phyloP scores from a whole-genome alignment of 2,888 invertebrate species.

The Congeria kusceri region DNA sequence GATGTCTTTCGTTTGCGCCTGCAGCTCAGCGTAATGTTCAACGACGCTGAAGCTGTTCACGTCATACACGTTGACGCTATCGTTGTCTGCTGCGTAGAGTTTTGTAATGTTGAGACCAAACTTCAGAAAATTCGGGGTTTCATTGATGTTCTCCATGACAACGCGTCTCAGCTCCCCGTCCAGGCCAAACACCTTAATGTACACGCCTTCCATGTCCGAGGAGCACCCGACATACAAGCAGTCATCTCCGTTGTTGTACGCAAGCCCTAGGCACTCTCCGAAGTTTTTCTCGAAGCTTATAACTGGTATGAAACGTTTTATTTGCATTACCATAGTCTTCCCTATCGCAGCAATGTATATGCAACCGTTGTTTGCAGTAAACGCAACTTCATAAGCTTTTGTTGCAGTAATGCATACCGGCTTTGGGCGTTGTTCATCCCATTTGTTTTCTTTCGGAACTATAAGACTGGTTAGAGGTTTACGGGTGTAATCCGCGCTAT shows the following conservation, averaged over 20 bases:
- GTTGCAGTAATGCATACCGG: conserved; percentile 50
- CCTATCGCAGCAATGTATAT: conserved; percentile 48
- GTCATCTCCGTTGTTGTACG: conserved; percentile 38
- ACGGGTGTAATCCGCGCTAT: conserved; percentile 50
- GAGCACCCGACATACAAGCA: conserved; percentile 53
- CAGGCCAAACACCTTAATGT: conserved; percentile 51
- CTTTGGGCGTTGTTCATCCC: conserved; percentile 47
- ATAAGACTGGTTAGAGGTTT: conserved; percentile 43
- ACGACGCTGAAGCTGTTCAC: conserved; percentile 38
- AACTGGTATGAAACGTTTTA: conserved; percentile 45
- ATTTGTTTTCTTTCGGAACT: conserved; percentile 46
- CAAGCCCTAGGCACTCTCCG: conserved; percentile 59
- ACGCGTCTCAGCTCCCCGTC: conserved; percentile 32
- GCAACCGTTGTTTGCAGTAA: conserved; percentile 52
- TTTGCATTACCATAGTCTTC: conserved; percentile 33
- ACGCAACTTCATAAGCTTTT: conserved; percentile 30
- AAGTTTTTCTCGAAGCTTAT: conserved; percentile 53
- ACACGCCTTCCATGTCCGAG: conserved; percentile 55
- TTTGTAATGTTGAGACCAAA: conserved; percentile 47
- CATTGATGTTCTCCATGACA: conserved; percentile 38
- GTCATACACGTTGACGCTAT: conserved; percentile 59
- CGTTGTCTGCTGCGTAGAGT: conserved; percentile 50
- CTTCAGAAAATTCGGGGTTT: conserved; percentile 49
- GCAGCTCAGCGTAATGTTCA: conserved; percentile 54
- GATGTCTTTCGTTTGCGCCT: conserved; percentile 50